Evolutionary conservation across 2,113 vertebrate genomes (phyloP).

Genomic region (Takifugu flavidus): DNA sequence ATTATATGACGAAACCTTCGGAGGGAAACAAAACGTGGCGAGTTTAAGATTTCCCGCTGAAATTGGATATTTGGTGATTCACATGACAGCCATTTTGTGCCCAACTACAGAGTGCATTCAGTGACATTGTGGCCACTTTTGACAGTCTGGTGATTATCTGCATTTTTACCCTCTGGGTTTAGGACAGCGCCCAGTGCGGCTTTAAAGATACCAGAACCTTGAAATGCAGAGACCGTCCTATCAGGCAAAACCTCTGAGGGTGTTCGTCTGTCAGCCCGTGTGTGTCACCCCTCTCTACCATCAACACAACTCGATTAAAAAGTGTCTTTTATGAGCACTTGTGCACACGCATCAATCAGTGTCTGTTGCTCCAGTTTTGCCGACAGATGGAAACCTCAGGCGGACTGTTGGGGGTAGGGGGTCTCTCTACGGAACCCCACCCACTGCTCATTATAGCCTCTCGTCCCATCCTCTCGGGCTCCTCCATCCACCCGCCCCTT

Average conservation of each 20-base stretch:
- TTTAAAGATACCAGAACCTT: slow-evolving; percentile 31
- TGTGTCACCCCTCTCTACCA: slow-evolving; percentile 37
- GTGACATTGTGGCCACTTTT: slow-evolving; percentile 13
- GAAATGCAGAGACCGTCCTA: slow-evolving; percentile 25
- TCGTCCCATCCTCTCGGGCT: slow-evolving; percentile 1
- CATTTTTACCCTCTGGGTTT: slow-evolving; percentile 27
- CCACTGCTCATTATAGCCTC: not conserved
- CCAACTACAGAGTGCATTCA: slow-evolving; percentile 6
- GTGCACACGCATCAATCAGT: slow-evolving; percentile 40
- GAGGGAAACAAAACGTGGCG: slow-evolving; percentile 34
- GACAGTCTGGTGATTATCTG: slow-evolving; percentile 33
- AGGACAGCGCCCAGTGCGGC: slow-evolving; percentile 14
- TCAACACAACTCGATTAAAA: slow-evolving; percentile 37
- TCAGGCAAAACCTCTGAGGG: slow-evolving; percentile 23
- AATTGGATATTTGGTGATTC: slow-evolving; percentile 17
- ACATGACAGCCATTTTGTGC: not conserved
- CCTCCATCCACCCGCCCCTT: not conserved
- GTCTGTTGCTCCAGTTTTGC: slow-evolving; percentile 49
- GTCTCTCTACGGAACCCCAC: slow-evolving; percentile 57
- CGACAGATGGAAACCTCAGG: slow-evolving; percentile 70
- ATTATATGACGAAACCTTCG: slow-evolving; percentile 36
- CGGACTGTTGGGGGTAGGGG: slow-evolving; percentile 55
- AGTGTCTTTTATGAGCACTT: slow-evolving; percentile 21
- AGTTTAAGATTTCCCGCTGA: slow-evolving; percentile 18
- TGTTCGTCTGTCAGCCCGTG: slow-evolving; percentile 27